These are phyloP conservation scores for Aldabrachelys gigantea DNA, from an alignment of 2,113 vertebrate genomes.

Conservation along the genomic window DNA sequence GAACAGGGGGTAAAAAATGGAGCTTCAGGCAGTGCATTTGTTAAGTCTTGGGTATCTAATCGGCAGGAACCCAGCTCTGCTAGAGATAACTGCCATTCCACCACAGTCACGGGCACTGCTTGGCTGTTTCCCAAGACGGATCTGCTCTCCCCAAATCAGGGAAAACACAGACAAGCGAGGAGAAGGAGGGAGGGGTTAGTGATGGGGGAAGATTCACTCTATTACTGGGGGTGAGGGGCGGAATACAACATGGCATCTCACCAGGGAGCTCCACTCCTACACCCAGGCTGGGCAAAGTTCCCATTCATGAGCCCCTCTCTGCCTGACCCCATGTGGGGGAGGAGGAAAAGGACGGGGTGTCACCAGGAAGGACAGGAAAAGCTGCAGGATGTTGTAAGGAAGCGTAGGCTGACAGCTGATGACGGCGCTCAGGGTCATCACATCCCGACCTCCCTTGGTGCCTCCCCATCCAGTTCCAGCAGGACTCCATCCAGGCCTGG, in stretches of 20 bases:
- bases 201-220: not conserved
- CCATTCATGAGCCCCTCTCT: not conserved
- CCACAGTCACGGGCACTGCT: not conserved
- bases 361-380: conserved; percentile 5
- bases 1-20: too few species aligned
- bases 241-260: not conserved
- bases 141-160: not conserved
- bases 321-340: not conserved
- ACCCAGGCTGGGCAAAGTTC: not conserved
- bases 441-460: not conserved
- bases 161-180: not conserved
- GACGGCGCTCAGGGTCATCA: not conserved
- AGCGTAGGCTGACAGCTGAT: not conserved
- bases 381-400: conserved; percentile 19
- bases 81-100: not conserved
- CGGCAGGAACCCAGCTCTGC: not conserved
- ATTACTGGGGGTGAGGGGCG: not conserved
- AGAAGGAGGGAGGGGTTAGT: not conserved
- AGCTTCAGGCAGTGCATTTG: not conserved
- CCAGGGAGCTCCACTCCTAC: not conserved
- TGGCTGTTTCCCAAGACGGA: not conserved
- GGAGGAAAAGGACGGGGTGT: not conserved
- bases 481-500: not conserved
- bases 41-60: not conserved
- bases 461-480: not conserved